These are phyloP conservation scores for Penaeus vannamei DNA, from an alignment of 1,140 invertebrate species.

Conservation along the genomic window DNA sequence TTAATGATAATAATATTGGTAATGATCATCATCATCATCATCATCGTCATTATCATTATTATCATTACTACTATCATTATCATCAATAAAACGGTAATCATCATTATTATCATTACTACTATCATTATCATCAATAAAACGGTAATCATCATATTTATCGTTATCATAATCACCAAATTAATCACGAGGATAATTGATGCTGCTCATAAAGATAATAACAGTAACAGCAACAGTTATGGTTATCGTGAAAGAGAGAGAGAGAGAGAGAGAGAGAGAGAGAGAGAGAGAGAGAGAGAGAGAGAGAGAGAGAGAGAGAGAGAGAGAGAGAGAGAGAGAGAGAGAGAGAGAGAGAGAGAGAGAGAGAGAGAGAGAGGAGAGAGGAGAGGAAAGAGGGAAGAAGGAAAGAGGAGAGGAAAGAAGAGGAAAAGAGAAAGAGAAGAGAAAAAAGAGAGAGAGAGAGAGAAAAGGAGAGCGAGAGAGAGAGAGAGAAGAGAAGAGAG, in stretches of 20 bases:
- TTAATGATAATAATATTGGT: no score
- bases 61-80: no score
- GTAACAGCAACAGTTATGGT: not conserved
- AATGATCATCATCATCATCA: no score
- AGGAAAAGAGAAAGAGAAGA: not conserved
- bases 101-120: no score
- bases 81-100: no score
- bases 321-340: not conserved
- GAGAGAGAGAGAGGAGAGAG: not conserved
- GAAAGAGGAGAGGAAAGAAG: not conserved
- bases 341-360: not conserved
- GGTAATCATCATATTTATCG: no score
- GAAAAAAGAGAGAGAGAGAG: not conserved
- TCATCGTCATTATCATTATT: no score
- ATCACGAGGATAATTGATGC: not conserved
- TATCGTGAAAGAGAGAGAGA: not conserved
- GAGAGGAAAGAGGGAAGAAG: not conserved
- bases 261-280: not conserved
- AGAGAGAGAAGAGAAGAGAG: not conserved
- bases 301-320: not conserved
- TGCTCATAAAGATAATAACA: not conserved
- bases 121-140: no score
- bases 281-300: not conserved
- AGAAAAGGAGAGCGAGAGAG: not conserved
- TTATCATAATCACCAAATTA: not conserved